phyloP scores from a whole-genome alignment of 2,797 vertebrate genomes.

The Semotilus atromaculatus region DNA sequence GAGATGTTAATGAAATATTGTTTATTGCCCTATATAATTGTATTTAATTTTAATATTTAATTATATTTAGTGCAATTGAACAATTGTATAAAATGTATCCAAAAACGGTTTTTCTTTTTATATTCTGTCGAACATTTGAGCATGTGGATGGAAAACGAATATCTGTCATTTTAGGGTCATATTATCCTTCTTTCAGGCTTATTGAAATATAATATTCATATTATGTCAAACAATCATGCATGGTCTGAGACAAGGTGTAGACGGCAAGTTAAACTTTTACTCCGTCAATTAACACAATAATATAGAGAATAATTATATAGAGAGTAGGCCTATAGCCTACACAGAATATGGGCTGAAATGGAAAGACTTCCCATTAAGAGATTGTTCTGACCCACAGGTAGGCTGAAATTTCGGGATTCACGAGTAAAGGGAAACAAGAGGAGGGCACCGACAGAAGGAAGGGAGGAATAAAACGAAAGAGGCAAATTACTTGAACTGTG shows the following conservation, averaged over 20 bases:
- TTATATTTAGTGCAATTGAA: neutral
- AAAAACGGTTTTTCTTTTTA: neutral
- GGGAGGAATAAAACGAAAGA: conserved; percentile 49
- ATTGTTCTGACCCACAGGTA: neutral
- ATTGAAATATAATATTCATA: neutral
- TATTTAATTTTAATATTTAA: neutral
- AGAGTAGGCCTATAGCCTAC: too few relatives aligned
- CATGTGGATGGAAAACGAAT: neutral
- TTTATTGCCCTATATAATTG: neutral
- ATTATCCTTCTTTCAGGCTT: neutral
- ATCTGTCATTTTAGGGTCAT: neutral
- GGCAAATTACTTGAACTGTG: conserved; percentile 59
- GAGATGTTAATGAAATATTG: neutral
- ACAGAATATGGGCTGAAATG: neutral
- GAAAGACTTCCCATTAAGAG: neutral
- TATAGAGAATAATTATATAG: neutral
- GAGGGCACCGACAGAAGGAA: conserved; percentile 36
- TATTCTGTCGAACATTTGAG: neutral
- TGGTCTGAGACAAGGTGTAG: neutral
- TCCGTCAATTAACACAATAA: neutral
- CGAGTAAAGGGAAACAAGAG: neutral
- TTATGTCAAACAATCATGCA: neutral
- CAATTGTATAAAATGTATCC: neutral
- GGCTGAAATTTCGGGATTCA: neutral
- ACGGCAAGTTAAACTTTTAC: neutral